Base-by-base conservation (phyloP, 2,113 vertebrate species). In the Corythaeola cristata region DNA sequence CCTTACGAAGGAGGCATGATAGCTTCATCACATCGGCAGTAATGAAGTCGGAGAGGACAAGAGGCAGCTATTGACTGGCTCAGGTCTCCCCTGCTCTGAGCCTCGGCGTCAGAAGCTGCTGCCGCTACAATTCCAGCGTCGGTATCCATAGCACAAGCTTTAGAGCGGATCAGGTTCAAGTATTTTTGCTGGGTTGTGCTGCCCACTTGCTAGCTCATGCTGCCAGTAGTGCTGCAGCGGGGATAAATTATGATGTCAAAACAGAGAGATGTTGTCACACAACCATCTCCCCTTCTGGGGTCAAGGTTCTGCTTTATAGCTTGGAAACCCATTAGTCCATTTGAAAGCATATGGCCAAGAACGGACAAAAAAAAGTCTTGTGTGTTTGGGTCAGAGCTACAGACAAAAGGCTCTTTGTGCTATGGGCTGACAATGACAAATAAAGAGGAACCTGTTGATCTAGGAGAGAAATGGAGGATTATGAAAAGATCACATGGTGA, bases 391-490 rank as follows among this genome's bases (percentile, higher is more conserved):
- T 63, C 94, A 47, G 73, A 88, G 95, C 81, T n/a, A 21, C 71
- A 45, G 72, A 95, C 97, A 96, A 88, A 97, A 77, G 75, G 79
- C 85, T 64, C 89, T 93, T 95, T 96, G 94, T 97, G 94, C 72
- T 23, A 7, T 1, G 52, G 44, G 93, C 92, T 94, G 95, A 88
- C 85, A 79, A 45, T 60, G 93, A 95, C 87, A 95, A 93, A 96
- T 77, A 82, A 79, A 79, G 85, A 95, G 91, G 91, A 96, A 97
- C 89, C 94, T 96, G 95, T 85, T 82, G 95, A 85, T 77, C 89
- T 88, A 27, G 60, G 85, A 55, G 81, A 96, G 93, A 75, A 91
- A 67, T 6, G 45, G 73, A 82, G 84, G 86, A 76, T 85, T 89
- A 78, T 17, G 91, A 41, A 77, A 37, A 68, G 88, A 87, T 86